Evolutionary conservation across 2,888 invertebrate genomes (phyloP).

Genomic region (Rambutsinella grinnellia): DNA sequence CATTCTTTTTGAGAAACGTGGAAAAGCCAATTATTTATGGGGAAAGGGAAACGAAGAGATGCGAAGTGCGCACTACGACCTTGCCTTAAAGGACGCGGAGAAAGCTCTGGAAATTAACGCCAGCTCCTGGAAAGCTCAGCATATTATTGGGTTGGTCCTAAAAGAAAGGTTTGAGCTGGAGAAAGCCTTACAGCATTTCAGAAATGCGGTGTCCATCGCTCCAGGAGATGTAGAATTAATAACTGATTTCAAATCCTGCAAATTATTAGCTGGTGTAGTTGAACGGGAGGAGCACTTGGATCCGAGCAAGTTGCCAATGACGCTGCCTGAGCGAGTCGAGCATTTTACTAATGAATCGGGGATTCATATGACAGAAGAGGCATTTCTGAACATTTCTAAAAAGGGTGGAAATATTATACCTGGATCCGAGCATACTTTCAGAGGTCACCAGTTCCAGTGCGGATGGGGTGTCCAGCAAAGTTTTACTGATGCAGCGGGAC

Average conservation of each 20-base stretch:
- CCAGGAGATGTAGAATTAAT: not conserved
- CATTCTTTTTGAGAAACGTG: not conserved
- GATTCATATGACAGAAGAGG: not conserved
- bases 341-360: not conserved
- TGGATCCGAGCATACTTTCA: not conserved
- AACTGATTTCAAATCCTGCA: conserved; percentile 12
- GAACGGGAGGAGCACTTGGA: conserved; percentile 38
- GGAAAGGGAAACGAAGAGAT: not conserved
- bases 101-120: not conserved
- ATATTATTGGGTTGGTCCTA: not conserved
- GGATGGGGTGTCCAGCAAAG: not conserved
- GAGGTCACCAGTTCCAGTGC: not conserved
- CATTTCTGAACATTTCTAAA: too few relatives aligned
- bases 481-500: not conserved
- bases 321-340: not conserved
- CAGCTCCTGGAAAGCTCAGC: conserved; percentile 1
- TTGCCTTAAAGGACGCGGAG: not conserved
- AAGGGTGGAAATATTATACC: not conserved
- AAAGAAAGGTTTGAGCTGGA: too few relatives aligned
- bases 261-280: not conserved
- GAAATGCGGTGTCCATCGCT: not conserved
- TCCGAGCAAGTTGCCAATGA: not conserved
- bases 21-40: not conserved
- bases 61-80: too few relatives aligned
- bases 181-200: not conserved